Base-by-base conservation (phyloP, 2,113 vertebrate genomes). In the Strix aluco region DNA sequence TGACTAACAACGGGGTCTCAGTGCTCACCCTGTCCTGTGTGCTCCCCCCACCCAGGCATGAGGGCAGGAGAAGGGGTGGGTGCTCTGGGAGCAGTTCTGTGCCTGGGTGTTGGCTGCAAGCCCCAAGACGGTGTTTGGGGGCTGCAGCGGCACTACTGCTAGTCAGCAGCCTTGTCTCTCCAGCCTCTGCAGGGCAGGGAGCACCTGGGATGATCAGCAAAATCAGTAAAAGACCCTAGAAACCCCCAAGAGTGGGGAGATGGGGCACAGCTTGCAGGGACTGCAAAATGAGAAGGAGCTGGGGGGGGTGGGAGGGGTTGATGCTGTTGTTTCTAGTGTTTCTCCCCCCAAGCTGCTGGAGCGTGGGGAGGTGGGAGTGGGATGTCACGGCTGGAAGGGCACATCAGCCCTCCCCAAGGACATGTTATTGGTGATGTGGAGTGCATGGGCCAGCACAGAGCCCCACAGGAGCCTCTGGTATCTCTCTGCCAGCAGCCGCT, bases 91-190 rank as follows among this genome's bases (percentile, higher is more conserved):
- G 34, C 29, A 57, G 57, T 34, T 59, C 61, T 2, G 0, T 63
- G 61, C 42, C 69, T 16, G 30, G 20, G 21, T 62, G 62, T 44
- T 59, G 38, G n/a, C 40, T 73, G 42, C 51, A 22, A 57, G 40
- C 32, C 38, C 38, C 19, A 15, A n/a, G n/a, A 49, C 6, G 0
- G 1, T 46, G 34, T 52, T 1, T 55, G 69, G 59, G 75, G 46
- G 17, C 42, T 0, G 0, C 0, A 1, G 51, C 58, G 57, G 9
- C 40, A 17, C 21, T 0, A 0, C 36, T 8, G 55, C 40, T 29
- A 16, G 52, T 66, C 79, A 67, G 51, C 65, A 81, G 12, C 65
- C 36, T 57, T 8, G 8, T 44, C 49, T 46, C 27, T 52, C 42
- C 0, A 1, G 32, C 2, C 55, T 77, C 88, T 36, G 29, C 46